phyloP scores from a whole-genome alignment of 2,797 vertebrate species.

The Cryptoblepharus egeriae region DNA sequence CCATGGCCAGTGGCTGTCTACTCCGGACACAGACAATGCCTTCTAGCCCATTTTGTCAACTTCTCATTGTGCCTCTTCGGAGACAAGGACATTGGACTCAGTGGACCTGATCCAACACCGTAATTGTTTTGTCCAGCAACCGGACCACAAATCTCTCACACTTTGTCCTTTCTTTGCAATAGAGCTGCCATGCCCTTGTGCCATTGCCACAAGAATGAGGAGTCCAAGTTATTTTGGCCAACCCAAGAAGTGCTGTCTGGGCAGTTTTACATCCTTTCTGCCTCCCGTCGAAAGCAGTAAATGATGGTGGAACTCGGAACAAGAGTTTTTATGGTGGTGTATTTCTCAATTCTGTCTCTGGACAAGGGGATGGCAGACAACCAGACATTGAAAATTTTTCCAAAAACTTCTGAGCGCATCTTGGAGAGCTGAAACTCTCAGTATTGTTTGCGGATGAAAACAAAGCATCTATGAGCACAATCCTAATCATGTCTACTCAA shows the following conservation, averaged over 20 bases:
- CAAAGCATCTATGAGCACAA: background rate
- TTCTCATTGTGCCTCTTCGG: background rate
- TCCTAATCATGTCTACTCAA: too few species aligned
- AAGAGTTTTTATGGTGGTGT: background rate
- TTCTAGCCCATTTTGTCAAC: background rate
- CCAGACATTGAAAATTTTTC: background rate
- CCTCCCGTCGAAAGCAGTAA: background rate
- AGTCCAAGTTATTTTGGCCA: background rate
- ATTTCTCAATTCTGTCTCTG: background rate
- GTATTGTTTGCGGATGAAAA: accelerated
- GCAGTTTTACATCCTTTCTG: background rate
- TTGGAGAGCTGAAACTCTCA: too few species aligned
- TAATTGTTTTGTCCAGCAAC: background rate
- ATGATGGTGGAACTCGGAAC: background rate
- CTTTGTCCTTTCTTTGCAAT: background rate
- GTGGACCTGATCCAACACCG: background rate
- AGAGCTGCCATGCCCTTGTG: background rate
- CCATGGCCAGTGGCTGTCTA: background rate
- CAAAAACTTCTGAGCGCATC: background rate
- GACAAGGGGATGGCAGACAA: background rate
- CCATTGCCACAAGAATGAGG: background rate
- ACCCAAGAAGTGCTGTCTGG: background rate
- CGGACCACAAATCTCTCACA: background rate
- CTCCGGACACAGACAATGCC: background rate
- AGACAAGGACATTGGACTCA: background rate